Conservation (phyloP, 2,888 invertebrate species). For the Eristalis tenax region DNA sequence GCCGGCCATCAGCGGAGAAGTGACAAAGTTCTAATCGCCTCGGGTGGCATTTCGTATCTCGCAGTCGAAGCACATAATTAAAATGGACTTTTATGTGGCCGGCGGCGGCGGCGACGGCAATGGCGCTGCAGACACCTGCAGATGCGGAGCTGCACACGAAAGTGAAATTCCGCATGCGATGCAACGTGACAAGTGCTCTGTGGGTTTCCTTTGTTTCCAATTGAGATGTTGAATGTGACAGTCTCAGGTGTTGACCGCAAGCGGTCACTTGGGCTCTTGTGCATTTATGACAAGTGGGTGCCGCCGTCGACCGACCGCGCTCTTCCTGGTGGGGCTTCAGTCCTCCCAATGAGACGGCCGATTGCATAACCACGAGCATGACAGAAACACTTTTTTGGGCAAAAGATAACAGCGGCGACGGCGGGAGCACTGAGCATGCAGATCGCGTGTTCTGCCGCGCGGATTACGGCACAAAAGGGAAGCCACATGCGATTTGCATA, state of each 20-base stretch:
- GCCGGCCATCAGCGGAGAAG: slow-evolving; percentile 20
- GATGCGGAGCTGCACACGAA: slow-evolving; percentile 11
- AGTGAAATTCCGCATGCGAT: slow-evolving; percentile 33
- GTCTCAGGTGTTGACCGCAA: not conserved
- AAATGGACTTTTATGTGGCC: slow-evolving; percentile 54
- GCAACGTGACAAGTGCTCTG: not conserved
- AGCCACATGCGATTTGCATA: slow-evolving; percentile 52
- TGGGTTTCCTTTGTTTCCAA: slow-evolving; percentile 11
- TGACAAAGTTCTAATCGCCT: slow-evolving; percentile 61
- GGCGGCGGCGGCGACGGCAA: not conserved
- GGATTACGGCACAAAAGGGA: slow-evolving; percentile 42
- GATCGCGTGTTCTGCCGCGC: slow-evolving; percentile 48
- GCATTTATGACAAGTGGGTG: not conserved
- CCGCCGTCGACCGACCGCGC: not conserved
- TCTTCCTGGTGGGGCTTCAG: not conserved
- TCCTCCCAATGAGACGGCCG: slow-evolving; percentile 4
- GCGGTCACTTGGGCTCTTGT: not conserved
- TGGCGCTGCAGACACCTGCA: slow-evolving; percentile 28
- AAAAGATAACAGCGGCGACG: slow-evolving; percentile 11
- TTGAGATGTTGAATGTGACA: slow-evolving; percentile 2
- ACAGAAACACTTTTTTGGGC: slow-evolving; percentile 7
- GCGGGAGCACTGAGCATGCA: slow-evolving; percentile 25
- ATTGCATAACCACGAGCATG: slow-evolving; percentile 24
- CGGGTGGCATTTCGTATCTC: slow-evolving; percentile 54
- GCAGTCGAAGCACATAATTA: slow-evolving; percentile 50